Evolutionary conservation across 2,888 invertebrate genomes (phyloP).

Genomic region (Caenorhabditis sinica): DNA sequence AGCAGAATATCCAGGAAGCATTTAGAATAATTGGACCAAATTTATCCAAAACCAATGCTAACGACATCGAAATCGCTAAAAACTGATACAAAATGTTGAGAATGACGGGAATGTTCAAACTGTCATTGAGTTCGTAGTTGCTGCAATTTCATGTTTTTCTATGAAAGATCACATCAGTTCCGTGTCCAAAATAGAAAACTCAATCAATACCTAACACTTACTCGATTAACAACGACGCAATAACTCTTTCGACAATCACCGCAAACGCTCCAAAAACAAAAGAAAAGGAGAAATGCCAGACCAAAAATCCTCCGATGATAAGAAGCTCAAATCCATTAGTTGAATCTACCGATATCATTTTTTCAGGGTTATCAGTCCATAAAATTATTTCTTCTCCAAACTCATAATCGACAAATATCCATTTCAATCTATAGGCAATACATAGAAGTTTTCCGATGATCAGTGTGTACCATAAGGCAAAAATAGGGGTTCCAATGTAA

Average conservation of each 20-base stretch:
- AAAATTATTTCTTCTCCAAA: constrained; percentile 2
- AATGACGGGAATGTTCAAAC: constrained; percentile 12
- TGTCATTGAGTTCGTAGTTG: constrained; percentile 31
- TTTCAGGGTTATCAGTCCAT: constrained; percentile 17
- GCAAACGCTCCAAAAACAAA: constrained; percentile 10
- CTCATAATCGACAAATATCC: neutral
- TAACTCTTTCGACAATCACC: constrained; percentile 9
- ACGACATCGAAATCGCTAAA: neutral
- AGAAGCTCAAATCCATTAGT: neutral
- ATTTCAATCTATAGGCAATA: constrained; percentile 23
- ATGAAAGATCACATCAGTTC: too few species aligned
- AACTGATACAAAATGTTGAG: constrained; percentile 6
- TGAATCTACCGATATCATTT: constrained; percentile 8
- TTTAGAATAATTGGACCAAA: constrained; percentile 1
- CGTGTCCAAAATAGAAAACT: neutral
- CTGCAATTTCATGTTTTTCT: constrained; percentile 3
- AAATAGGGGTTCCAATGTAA: constrained; percentile 29
- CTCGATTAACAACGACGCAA: constrained; percentile 42
- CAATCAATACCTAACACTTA: constrained; percentile 9
- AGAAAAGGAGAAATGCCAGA: constrained; percentile 40
- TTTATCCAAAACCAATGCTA: constrained; percentile 2
- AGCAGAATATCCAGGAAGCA: neutral
- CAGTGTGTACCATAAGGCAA: constrained; percentile 22
- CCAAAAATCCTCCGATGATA: constrained; percentile 14
- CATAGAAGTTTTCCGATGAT: constrained; percentile 23